Evolutionary conservation across 35 echinoderm and acorn worm genomes (phyloP).

Genomic region (Apostichopus japonicus): DNA sequence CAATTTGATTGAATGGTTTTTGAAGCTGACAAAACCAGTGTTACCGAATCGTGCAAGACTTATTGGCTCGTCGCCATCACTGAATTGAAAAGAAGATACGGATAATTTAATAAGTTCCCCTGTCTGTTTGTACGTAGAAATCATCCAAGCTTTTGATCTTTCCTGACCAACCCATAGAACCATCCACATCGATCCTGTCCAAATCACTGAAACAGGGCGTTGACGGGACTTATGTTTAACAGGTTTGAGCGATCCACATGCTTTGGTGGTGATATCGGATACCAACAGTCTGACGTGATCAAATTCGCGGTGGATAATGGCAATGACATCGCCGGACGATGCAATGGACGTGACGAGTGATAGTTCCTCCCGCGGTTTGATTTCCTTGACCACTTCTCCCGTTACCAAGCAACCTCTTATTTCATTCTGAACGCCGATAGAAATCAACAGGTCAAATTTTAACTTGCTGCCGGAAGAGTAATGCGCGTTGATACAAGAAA

Average conservation of each 20-base stretch:
- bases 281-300: neutral
- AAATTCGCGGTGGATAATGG: no score
- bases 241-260: neutral
- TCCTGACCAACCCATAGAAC: neutral
- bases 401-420: no score
- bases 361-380: no score
- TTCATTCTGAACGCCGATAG: no score
- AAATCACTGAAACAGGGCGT: neutral
- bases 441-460: no score
- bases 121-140: neutral
- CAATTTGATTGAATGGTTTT: neutral
- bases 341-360: no score
- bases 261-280: no score
- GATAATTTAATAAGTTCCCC: neutral
- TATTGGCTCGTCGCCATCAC: neutral
- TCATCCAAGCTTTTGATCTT: neutral
- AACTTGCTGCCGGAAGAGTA: no score
- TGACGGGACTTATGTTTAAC: neutral
- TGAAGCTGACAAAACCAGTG: neutral
- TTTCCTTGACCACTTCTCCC: no score
- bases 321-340: no score
- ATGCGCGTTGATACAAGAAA: no score
- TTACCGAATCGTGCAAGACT: conserved; percentile 7
- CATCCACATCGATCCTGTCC: conserved; percentile 14
- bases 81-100: neutral